Evolutionary conservation across 2,113 vertebrate species (phyloP).

Genomic region (Danionella cerebrum): DNA sequence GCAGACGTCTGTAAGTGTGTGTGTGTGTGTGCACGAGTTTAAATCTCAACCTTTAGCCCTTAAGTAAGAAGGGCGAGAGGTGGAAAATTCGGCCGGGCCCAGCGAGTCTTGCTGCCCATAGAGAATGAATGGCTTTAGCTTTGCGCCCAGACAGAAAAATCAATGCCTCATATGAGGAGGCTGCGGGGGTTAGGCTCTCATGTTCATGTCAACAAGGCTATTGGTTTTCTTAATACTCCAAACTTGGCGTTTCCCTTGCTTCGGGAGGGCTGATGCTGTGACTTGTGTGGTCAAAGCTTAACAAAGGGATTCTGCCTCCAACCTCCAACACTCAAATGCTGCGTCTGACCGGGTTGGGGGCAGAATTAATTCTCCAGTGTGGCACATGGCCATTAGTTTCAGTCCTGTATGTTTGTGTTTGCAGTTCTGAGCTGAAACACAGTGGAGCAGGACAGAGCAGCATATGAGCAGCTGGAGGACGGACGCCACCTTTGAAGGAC

Average conservation of each 20-base stretch:
- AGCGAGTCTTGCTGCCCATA: constrained; percentile 81
- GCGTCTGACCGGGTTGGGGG: constrained; percentile 51
- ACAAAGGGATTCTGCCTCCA: constrained; percentile 81
- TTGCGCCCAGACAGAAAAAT: constrained; percentile 95
- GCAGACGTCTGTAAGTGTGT: constrained; percentile 37
- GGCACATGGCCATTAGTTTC: constrained; percentile 61
- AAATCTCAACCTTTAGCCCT: constrained; percentile 82
- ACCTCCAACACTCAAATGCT: constrained; percentile 55
- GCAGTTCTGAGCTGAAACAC: background rate
- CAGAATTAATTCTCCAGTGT: constrained; percentile 70
- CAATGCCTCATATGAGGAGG: constrained; percentile 99
- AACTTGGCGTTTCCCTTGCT: constrained; percentile 90
- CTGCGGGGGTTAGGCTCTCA: constrained; percentile 97
- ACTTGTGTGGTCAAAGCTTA: constrained; percentile 90
- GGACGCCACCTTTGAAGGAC: background rate
- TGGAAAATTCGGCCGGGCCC: constrained; percentile 73
- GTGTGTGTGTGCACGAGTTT: constrained; percentile 42
- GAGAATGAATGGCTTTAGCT: constrained; percentile 96
- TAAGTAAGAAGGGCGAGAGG: constrained; percentile 64
- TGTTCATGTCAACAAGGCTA: constrained; percentile 99
- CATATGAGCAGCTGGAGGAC: background rate
- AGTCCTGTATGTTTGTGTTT: constrained; percentile 48
- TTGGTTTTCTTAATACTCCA: constrained; percentile 98
- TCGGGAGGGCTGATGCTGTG: constrained; percentile 71
- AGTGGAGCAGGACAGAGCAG: background rate